These are phyloP conservation scores for Carcharodon carcharias DNA, from an alignment of 2,797 vertebrate genomes.

Conservation along the genomic window DNA sequence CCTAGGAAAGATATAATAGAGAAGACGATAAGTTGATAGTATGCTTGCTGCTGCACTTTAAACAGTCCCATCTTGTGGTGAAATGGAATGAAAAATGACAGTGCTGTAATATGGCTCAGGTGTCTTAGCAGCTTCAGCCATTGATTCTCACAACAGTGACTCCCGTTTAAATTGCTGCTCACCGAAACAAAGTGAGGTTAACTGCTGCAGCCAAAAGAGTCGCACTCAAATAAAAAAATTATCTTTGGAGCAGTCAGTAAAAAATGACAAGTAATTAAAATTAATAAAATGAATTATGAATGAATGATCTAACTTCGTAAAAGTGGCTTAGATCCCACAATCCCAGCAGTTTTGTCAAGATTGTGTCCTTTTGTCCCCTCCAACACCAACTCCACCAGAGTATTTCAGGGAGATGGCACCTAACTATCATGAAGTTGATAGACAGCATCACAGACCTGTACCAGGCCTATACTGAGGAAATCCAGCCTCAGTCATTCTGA, in stretches of 20 bases:
- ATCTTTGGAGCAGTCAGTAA: background rate
- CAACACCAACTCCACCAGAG: background rate
- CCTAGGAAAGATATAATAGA: constrained; percentile 18
- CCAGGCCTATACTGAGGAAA: background rate
- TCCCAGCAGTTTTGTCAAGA: background rate
- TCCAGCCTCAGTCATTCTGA: background rate
- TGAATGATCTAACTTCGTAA: background rate
- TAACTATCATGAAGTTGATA: background rate
- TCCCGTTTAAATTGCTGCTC: constrained; percentile 7
- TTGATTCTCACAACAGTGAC: background rate
- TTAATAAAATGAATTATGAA: background rate
- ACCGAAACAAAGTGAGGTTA: constrained; percentile 10
- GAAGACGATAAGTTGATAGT: constrained; percentile 17
- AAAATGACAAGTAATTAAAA: too few species aligned
- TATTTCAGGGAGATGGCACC: background rate
- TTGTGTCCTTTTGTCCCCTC: background rate
- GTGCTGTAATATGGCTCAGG: background rate
- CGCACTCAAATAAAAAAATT: background rate
- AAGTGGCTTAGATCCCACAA: background rate
- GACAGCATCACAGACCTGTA: background rate
- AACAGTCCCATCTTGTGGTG: background rate
- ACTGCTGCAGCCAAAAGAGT: background rate
- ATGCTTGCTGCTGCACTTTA: background rate
- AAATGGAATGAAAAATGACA: constrained; percentile 22
- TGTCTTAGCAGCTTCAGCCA: constrained; percentile 16